Evolutionary conservation across 2,113 vertebrate genomes (phyloP).

Genomic region (Ibidorhyncha struthersii): DNA sequence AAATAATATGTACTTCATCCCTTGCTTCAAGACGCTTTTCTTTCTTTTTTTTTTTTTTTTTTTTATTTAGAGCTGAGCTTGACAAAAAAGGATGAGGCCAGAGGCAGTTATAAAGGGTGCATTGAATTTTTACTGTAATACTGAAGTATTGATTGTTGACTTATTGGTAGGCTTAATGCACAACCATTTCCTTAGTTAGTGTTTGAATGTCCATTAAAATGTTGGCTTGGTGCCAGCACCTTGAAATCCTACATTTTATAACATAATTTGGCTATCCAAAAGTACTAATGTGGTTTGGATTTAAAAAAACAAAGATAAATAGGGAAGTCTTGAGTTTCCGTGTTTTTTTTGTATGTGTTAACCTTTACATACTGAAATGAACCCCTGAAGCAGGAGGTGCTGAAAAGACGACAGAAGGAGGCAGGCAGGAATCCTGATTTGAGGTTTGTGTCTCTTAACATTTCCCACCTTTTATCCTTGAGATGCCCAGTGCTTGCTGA

Average conservation of each 20-base stretch:
- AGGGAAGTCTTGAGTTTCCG: constrained; percentile 20
- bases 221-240: constrained; percentile 66
- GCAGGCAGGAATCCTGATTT: background rate
- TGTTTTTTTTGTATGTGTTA: constrained; percentile 37
- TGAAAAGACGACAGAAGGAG: background rate
- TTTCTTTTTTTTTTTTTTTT: background rate
- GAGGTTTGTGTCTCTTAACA: background rate
- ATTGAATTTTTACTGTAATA: constrained; percentile 74
- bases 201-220: constrained; percentile 76
- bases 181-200: constrained; percentile 77
- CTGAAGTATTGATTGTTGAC: constrained; percentile 80
- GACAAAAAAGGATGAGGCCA: constrained; percentile 49
- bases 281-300: constrained; percentile 68
- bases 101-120: constrained; percentile 61
- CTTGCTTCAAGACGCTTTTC: constrained; percentile 11
- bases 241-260: constrained; percentile 65
- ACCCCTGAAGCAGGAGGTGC: background rate
- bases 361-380: constrained; percentile 1
- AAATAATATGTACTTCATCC: constrained; percentile 27
- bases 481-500: background rate
- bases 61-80: constrained; percentile 40
- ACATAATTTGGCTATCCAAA: constrained; percentile 68
- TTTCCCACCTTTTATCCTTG: background rate
- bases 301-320: constrained; percentile 21
- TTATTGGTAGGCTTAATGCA: constrained; percentile 79